Evolutionary conservation across 2,888 invertebrate species (phyloP).

Genomic region (Agrenia bidenticulata): DNA sequence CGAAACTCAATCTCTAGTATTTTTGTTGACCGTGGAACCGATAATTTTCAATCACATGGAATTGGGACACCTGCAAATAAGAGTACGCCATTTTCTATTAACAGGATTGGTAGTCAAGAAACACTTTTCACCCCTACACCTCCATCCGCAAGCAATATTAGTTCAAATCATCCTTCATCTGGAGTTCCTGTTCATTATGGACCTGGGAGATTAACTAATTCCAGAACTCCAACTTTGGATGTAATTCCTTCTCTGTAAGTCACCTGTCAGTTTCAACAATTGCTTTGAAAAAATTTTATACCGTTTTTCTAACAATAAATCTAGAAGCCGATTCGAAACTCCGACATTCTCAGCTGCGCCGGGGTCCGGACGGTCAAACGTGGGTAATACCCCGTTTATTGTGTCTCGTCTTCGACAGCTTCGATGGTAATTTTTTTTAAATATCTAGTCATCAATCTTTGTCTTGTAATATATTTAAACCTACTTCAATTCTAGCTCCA

Average conservation of each 20-base stretch:
- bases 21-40: too few relatives aligned
- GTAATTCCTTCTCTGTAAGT: too few relatives aligned
- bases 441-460: not conserved
- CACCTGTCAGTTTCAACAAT: too few relatives aligned
- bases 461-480: too few relatives aligned
- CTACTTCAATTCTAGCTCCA: too few relatives aligned
- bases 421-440: not conserved
- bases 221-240: not conserved
- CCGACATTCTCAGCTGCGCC: not conserved
- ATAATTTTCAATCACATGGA: not conserved
- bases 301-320: too few relatives aligned
- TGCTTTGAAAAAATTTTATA: too few relatives aligned
- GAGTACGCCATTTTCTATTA: not conserved
- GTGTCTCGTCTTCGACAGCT: not conserved
- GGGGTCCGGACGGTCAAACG: not conserved
- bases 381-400: not conserved
- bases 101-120: not conserved
- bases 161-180: not conserved
- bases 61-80: not conserved
- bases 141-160: not conserved
- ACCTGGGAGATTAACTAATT: not conserved
- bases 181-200: not conserved
- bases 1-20: not conserved
- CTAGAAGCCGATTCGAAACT: too few relatives aligned
- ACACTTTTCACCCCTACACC: not conserved